Base-by-base conservation (phyloP, 2,113 vertebrate genomes). In the Rhinogobius similis region DNA sequence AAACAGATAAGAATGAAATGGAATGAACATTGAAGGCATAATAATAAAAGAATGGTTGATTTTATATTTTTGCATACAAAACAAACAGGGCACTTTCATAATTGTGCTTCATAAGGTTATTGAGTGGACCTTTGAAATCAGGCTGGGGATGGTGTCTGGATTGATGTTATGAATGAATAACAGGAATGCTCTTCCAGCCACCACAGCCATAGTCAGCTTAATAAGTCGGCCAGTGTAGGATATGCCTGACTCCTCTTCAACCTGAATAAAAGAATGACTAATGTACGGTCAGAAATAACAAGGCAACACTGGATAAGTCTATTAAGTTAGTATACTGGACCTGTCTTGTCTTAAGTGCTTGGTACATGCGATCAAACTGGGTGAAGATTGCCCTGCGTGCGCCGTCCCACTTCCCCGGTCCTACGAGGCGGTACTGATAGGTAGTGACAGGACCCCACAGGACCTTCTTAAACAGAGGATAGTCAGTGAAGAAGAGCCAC, bases 361-460 rank as follows among this genome's bases (percentile, higher is more conserved):
- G 84, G 63, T 88, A 61, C 0, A 92, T 90, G 61, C 91, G 80
- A 14, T 94, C 88, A 75, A 93, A 94, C 68, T 95, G 94, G 20
- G 92, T 94, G 71, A 95, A 82, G 83, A 95, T 94, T 32, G 93
- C 91, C 13, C 68, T 81, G 71, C 93, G 91, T 38, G 94, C 94
- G 0, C 93, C 94, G 0, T 82, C 73, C 94, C 94, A 95, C 65
- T 91, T 94, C 13, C 94, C 93, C 0, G 92, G 92, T 10, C 94
- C 94, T 8, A 44, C 82, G 70, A 95, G 27, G 5, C 90, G 84
- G 72, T 94, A 95, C 75, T 95, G 94, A 64, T 95, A 95, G 2
- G 92, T 81, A 13, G 80, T 93, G 39, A 94, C 92, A 0, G 95
- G 94, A 0, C 94, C 94, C 53, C 94, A 95, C 43, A 90, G 62